Percentiles rank a stretch among this genome's conserved stretches.
Evolutionary conservation across 2,113 vertebrate species (phyloP).

Genomic region (Melanostigma gelatinosum): DNA sequence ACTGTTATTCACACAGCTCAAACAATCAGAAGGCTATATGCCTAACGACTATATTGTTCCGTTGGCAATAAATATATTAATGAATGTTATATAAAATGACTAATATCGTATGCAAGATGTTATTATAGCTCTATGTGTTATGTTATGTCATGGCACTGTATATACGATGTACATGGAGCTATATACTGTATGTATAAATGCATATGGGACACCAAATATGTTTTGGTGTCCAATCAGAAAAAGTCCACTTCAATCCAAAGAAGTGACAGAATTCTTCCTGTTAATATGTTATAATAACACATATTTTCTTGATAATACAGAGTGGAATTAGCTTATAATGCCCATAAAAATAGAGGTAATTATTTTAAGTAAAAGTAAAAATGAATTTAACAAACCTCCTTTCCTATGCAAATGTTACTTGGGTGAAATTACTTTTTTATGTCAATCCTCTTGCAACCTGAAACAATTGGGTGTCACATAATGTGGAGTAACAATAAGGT

Average conservation of each 20-base stretch:
- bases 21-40: too few relatives aligned
- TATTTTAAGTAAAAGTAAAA: background rate
- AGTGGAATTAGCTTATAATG: background rate
- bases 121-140: background rate
- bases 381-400: background rate
- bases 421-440: background rate
- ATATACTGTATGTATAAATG: background rate
- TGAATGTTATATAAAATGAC: background rate
- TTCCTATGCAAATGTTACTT: background rate
- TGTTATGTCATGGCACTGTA: background rate
- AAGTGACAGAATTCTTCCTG: background rate
- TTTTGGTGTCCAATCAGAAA: background rate
- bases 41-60: background rate
- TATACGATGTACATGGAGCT: background rate
- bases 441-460: background rate
- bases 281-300: background rate
- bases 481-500: background rate
- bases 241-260: background rate
- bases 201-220: background rate
- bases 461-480: slow-evolving; percentile 9
- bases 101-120: background rate
- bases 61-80: background rate
- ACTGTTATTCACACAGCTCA: background rate
- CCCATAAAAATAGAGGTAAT: background rate
- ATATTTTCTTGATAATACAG: background rate